Conservation (phyloP, 2,888 invertebrate genomes). For the Platypus cylindrus region DNA sequence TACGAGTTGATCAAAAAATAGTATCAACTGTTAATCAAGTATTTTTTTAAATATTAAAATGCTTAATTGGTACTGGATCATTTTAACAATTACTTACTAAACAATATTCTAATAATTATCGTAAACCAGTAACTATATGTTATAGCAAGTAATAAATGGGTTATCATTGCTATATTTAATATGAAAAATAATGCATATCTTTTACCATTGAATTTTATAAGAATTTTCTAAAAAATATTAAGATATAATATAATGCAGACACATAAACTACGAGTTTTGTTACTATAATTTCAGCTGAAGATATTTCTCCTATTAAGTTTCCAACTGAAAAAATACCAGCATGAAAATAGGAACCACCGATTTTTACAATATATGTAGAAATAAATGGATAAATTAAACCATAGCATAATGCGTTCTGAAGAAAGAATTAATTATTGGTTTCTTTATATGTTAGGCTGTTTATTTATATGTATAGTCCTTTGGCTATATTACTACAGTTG, state of each 20-base stretch:
- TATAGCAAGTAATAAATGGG: constrained; percentile 15
- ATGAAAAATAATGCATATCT: constrained; percentile 16
- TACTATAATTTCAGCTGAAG: constrained; percentile 17
- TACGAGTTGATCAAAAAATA: neutral
- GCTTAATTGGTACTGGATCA: neutral
- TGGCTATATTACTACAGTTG: no score
- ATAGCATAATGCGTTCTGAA: constrained; percentile 19
- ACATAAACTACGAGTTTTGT: constrained; percentile 5
- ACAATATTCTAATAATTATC: constrained; percentile 18
- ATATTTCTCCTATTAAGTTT: constrained; percentile 15
- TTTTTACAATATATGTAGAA: constrained; percentile 16
- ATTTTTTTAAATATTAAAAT: neutral
- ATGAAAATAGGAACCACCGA: constrained; percentile 17
- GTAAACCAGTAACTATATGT: constrained; percentile 17
- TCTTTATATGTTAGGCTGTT: no score
- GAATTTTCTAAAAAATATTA: constrained; percentile 15
- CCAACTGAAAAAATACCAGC: constrained; percentile 16
- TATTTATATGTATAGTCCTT: no score
- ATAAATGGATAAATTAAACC: constrained; percentile 20
- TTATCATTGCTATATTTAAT: constrained; percentile 15
- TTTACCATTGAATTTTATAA: constrained; percentile 15
- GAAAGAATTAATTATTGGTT: constrained; percentile 8
- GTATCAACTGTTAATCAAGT: neutral
- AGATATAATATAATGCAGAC: neutral
- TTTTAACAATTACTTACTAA: constrained; percentile 14